These are phyloP conservation scores for Oscheius myriophilus DNA, from an alignment of 2,888 invertebrate genomes.

Conservation along the genomic window DNA sequence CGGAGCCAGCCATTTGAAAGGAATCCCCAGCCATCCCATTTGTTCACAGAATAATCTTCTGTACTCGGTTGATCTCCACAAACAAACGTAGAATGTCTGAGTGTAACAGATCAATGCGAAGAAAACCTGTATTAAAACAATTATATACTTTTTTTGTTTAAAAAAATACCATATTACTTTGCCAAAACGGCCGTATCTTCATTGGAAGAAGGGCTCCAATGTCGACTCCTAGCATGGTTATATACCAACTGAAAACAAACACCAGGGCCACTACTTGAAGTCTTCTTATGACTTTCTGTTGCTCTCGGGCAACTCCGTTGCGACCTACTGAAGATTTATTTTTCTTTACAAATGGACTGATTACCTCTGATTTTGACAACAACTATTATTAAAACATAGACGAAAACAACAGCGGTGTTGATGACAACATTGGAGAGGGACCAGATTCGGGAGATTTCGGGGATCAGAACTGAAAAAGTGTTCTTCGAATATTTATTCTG, in stretches of 20 bases:
- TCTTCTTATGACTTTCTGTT: neutral
- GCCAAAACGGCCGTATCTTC: neutral
- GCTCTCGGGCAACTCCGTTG: neutral
- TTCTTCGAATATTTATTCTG: too few species aligned
- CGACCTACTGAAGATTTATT: too few species aligned
- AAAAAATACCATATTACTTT: neutral
- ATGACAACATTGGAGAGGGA: neutral
- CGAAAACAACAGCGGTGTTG: neutral
- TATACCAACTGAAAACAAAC: neutral
- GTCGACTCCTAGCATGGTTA: neutral
- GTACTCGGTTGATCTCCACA: neutral
- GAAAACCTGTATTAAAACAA: neutral
- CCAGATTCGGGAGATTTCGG: neutral
- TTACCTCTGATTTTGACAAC: neutral
- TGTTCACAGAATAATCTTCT: neutral
- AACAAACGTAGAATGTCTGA: neutral
- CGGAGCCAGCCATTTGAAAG: too few species aligned
- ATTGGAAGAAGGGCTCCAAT: neutral
- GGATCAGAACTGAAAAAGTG: slow-evolving; percentile 4
- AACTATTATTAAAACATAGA: neutral
- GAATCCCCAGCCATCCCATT: too few species aligned
- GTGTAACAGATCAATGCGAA: slow-evolving; percentile 1
- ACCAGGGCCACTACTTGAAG: neutral
- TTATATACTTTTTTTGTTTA: neutral
- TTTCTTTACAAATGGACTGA: too few species aligned